These are phyloP conservation scores for Nyctibius bracteatus DNA, from an alignment of 2,113 vertebrate genomes.

Conservation along the genomic window DNA sequence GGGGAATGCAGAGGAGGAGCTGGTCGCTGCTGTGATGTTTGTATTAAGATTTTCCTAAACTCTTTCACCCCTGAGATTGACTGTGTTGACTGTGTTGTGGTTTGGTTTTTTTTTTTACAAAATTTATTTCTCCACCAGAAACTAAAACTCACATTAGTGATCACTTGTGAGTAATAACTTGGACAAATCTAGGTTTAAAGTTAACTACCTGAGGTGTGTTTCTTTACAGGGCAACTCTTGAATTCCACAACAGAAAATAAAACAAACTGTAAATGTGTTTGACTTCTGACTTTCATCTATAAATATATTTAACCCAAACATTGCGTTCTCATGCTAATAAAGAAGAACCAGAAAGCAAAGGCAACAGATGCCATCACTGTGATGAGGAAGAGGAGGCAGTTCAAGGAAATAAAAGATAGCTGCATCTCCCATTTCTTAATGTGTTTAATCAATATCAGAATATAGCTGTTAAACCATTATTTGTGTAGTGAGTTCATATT, in stretches of 20 bases:
- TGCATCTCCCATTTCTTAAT: neutral
- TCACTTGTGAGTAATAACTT: neutral
- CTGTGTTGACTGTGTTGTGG: neutral
- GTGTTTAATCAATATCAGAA: neutral
- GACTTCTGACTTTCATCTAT: neutral
- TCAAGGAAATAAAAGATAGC: neutral
- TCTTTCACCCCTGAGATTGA: neutral
- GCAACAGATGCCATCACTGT: neutral
- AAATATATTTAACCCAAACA: neutral
- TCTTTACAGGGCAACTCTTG: neutral
- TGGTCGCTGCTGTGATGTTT: neutral
- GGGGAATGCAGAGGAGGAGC: neutral
- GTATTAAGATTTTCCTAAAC: neutral
- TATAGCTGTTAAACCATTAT: neutral
- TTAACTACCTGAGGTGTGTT: neutral
- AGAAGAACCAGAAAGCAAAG: neutral
- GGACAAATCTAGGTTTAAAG: neutral
- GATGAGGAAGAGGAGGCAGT: neutral
- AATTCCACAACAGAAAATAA: neutral
- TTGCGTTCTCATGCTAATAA: neutral
- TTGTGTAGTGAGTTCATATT: neutral
- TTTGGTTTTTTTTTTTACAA: neutral
- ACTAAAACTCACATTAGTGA: neutral
- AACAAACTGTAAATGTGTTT: neutral
- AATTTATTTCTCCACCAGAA: neutral